A percentile compares a stretch with the other conserved stretches of the same genome.
These are phyloP conservation scores for Nicator chloris DNA, from an alignment of 2,113 vertebrate genomes.

Conservation along the genomic window DNA sequence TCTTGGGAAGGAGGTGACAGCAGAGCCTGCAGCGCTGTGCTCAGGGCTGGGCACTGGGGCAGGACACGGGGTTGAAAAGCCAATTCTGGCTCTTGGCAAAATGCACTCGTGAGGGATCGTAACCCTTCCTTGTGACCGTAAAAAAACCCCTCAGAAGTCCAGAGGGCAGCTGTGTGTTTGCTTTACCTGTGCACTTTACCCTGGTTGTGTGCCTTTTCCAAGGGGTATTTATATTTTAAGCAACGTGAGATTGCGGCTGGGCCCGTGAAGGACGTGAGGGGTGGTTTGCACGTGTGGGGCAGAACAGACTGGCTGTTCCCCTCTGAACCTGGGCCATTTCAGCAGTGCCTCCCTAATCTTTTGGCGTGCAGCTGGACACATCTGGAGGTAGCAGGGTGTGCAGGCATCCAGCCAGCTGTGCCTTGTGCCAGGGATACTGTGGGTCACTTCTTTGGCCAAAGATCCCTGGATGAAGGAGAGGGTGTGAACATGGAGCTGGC, in stretches of 20 bases:
- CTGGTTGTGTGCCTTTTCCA: not conserved
- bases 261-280: not conserved
- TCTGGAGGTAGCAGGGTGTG: not conserved
- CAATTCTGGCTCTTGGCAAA: not conserved
- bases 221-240: not conserved
- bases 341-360: not conserved
- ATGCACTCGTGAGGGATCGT: not conserved
- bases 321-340: rapidly evolving
- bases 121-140: rapidly evolving
- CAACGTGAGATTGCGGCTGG: not conserved
- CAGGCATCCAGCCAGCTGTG: not conserved
- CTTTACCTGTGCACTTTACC: constrained; percentile 8
- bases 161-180: not conserved
- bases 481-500: rapidly evolving
- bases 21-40: not conserved
- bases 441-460: rapidly evolving
- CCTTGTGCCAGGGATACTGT: rapidly evolving
- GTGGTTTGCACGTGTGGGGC: rapidly evolving
- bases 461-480: not conserved
- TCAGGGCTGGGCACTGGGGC: not conserved
- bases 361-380: not conserved
- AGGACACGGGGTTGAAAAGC: not conserved
- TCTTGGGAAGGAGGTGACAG: not conserved
- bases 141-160: not conserved
- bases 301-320: not conserved